Percentiles rank a stretch among this genome's conserved stretches.
phyloP scores from a whole-genome alignment of 2,113 vertebrate species.

The Clarias gariepinus region DNA sequence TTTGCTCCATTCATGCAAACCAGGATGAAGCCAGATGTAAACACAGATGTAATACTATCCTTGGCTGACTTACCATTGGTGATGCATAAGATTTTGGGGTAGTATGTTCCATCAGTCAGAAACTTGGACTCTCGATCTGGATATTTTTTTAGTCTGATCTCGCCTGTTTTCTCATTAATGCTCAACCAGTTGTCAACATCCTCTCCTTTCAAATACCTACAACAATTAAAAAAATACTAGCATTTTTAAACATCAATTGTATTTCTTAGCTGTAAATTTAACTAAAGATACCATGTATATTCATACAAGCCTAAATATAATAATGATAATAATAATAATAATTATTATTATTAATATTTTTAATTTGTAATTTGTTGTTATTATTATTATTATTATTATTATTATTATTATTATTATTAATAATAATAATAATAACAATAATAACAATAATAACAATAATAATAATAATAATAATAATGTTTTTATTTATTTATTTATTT shows the following conservation, averaged over 20 bases:
- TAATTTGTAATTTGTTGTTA: too few species aligned
- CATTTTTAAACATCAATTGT: not conserved
- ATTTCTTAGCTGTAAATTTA: not conserved
- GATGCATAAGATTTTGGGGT: slow-evolving; percentile 79
- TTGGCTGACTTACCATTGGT: slow-evolving; percentile 73
- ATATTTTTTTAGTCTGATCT: slow-evolving; percentile 80
- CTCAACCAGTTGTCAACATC: slow-evolving; percentile 82
- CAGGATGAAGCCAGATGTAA: too few species aligned
- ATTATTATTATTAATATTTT: too few species aligned
- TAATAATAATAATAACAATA: too few species aligned
- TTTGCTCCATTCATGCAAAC: too few species aligned
- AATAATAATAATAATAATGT: too few species aligned
- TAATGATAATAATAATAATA: too few species aligned
- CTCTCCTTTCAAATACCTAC: slow-evolving; percentile 80
- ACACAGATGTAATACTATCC: not conserved
- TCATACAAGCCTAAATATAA: not conserved
- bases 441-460: too few species aligned
- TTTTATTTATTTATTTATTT: too few species aligned
- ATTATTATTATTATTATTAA: too few species aligned
- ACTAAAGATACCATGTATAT: not conserved
- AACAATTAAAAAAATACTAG: not conserved
- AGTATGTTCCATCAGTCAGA: slow-evolving; percentile 81
- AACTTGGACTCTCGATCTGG: slow-evolving; percentile 78
- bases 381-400: too few species aligned
- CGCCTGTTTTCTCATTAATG: slow-evolving; percentile 80